Percentiles rank a stretch among this genome's conserved stretches.
Evolutionary conservation across 2,113 vertebrate genomes (phyloP).

Genomic region (Clarias batrachus): DNA sequence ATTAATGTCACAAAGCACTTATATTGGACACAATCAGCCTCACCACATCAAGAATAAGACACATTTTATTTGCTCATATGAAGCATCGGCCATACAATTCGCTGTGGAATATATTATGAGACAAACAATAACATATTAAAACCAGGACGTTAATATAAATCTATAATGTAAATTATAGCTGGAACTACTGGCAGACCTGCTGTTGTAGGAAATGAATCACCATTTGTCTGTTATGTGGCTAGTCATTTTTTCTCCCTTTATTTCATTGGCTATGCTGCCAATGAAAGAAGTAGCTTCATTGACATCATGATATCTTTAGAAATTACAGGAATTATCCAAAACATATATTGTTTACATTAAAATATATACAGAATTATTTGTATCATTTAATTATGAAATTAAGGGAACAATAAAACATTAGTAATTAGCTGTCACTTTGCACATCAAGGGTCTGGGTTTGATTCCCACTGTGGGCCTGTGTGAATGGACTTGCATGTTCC

Average conservation of each 20-base stretch:
- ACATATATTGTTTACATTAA: background rate
- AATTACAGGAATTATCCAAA: background rate
- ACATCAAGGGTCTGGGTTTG: too few species aligned
- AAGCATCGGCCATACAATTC: background rate
- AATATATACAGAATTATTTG: background rate
- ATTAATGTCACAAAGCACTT: background rate
- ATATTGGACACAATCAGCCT: background rate
- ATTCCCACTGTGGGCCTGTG: too few species aligned
- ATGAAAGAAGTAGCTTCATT: background rate
- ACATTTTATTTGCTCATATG: background rate
- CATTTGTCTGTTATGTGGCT: background rate
- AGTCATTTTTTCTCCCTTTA: background rate
- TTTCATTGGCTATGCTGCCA: background rate
- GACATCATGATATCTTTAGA: background rate
- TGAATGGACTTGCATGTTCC: too few species aligned
- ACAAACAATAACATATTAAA: background rate
- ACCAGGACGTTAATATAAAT: background rate
- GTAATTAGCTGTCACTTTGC: too few species aligned
- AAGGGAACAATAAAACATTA: background rate
- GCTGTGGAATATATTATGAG: background rate
- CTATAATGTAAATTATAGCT: background rate
- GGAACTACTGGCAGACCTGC: background rate
- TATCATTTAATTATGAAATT: background rate
- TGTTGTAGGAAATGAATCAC: background rate
- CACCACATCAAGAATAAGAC: background rate